Conservation (phyloP, 2,797 vertebrate species). For the Sebastes kiyomatsui region DNA sequence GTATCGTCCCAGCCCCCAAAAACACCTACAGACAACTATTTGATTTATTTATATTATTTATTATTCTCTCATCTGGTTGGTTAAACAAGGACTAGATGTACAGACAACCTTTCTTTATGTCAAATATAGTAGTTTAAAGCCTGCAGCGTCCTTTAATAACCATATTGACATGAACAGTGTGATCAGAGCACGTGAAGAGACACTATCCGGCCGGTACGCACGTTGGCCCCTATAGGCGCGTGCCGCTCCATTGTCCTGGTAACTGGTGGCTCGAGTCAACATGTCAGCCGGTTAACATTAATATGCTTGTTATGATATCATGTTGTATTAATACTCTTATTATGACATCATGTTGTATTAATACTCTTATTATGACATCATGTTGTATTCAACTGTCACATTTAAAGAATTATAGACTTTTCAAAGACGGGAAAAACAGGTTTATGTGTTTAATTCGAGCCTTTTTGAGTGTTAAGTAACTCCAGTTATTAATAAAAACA, state of each 20-base stretch:
- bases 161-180: neutral
- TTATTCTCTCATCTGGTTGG: neutral
- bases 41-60: too few species aligned
- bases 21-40: too few species aligned
- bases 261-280: neutral
- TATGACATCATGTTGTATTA: neutral
- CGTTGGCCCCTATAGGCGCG: conserved; percentile 4
- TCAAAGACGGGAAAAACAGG: neutral
- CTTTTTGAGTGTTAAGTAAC: neutral
- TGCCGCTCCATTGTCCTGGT: neutral
- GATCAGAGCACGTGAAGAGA: neutral
- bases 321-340: neutral
- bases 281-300: neutral
- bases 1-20: too few species aligned
- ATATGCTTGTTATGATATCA: neutral
- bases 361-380: neutral
- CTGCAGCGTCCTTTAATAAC: neutral
- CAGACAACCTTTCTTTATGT: neutral
- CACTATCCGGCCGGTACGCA: neutral
- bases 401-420: neutral
- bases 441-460: neutral
- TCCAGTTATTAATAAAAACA: neutral
- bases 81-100: neutral
- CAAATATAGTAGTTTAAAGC: neutral
- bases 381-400: neutral